Conservation (phyloP, 1,140 invertebrate genomes). For the Argopecten irradians region DNA sequence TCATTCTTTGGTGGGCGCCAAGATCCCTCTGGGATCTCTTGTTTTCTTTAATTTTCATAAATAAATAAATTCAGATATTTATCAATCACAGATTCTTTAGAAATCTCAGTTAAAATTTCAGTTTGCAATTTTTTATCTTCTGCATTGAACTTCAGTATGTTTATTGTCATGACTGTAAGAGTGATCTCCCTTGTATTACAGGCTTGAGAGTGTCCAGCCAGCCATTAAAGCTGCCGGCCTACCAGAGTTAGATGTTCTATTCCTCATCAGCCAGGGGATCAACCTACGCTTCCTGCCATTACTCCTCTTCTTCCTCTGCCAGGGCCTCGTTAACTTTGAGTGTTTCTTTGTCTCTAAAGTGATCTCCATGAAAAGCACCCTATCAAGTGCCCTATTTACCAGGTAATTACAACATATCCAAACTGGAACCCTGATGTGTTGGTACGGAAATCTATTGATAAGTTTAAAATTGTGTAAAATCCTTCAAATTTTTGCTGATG, state of each 20-base stretch:
- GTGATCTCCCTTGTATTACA: background rate
- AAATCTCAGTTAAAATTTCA: too few relatives aligned
- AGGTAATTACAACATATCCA: slow-evolving; percentile 27
- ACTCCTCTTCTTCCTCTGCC: slow-evolving; percentile 36
- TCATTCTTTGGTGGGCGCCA: too few relatives aligned
- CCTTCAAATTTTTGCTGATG: too few relatives aligned
- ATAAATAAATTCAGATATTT: too few relatives aligned
- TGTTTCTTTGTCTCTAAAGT: slow-evolving; percentile 28
- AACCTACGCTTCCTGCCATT: slow-evolving; percentile 5
- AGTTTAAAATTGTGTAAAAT: too few relatives aligned
- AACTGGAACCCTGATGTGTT: background rate
- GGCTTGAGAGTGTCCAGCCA: background rate
- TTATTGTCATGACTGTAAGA: background rate
- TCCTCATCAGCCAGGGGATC: background rate
- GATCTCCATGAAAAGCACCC: slow-evolving; percentile 25
- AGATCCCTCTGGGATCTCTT: too few relatives aligned
- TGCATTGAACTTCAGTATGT: too few relatives aligned
- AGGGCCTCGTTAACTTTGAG: slow-evolving; percentile 42
- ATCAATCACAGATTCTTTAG: too few relatives aligned
- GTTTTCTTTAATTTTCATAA: too few relatives aligned
- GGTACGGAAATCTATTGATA: background rate
- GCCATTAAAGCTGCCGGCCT: background rate
- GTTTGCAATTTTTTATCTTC: too few relatives aligned
- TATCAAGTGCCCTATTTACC: slow-evolving; percentile 27
- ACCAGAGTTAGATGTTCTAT: background rate